Evolutionary conservation across 2,888 invertebrate genomes (phyloP), one percentile per base, ranked within the genome.

Genomic region (Syritta pipiens): DNA sequence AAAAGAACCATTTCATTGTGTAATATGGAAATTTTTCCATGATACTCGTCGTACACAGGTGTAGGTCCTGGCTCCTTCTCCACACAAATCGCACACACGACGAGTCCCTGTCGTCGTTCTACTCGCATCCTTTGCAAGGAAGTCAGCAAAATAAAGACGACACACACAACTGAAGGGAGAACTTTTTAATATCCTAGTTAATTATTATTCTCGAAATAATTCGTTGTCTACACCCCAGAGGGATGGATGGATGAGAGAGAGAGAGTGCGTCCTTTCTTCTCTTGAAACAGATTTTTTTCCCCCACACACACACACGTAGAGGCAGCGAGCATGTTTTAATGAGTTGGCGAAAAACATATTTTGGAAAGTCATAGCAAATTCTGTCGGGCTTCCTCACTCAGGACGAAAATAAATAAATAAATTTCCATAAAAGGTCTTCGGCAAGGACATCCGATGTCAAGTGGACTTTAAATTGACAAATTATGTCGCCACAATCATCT

Each of bases 161-260:
- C 35, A 17, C 1, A 12, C 17, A 37, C 37, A 17, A 37, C 14
- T 17, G 59, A 51, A 67, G 57, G 71, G 40, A 22, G 49, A 71
- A 77, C 76, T 77, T 77, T 76, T 65, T 77, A 65, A 72, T 77
- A 77, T 77, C 65, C 60, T 32, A 55, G 65, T 59, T 77, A 77
- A 77, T 77, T 72, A 77, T 72, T 65, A 72, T 77, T 77, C 71
- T 57, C 32, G 65, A 65, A 57, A 65, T 63, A 63, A 71, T 59
- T 59, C 32, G 20, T 57, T 19, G 46, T 53, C 14, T 59, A 37
- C 35, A 44, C 28, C 37, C 35, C 20, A 19, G 19, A 26, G 12
- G n/a, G 6, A 37, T 10, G 17, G 37, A 5, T 1, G 32, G 4
- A 59, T 10, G 10, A 19, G 42, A 10, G 14, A 20, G 35, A 24